Evolutionary conservation across 2,113 vertebrate genomes (phyloP).

Genomic region (Eidolon helvum): DNA sequence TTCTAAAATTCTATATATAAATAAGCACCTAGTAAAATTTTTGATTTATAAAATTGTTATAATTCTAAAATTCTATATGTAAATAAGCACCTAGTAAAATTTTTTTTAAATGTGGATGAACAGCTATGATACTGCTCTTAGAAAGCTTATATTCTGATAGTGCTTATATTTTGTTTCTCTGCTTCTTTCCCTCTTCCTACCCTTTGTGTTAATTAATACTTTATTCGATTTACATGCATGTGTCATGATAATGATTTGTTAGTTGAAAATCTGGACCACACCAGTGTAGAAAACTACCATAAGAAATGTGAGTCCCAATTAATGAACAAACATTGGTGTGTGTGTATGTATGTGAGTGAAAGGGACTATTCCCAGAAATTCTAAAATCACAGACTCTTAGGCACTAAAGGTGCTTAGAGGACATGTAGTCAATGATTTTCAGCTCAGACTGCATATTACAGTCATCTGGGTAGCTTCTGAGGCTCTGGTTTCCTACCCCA

Average conservation of each 20-base stretch:
- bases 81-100: neutral
- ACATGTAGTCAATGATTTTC: neutral
- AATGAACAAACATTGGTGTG: neutral
- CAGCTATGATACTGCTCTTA: neutral
- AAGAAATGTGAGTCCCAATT: neutral
- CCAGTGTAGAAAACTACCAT: neutral
- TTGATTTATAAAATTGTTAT: neutral
- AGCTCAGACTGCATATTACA: neutral
- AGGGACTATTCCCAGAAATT: neutral
- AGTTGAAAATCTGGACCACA: neutral
- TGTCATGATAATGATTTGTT: neutral
- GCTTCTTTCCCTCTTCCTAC: neutral
- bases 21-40: neutral
- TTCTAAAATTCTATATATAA: constrained; percentile 2
- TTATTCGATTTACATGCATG: neutral
- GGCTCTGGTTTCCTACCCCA: neutral
- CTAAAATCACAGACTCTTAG: neutral
- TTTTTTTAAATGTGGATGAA: neutral
- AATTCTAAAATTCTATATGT: constrained; percentile 2
- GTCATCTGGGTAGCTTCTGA: neutral
- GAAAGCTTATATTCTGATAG: neutral
- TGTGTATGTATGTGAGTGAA: neutral
- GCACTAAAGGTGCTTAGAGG: neutral
- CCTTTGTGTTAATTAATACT: neutral
- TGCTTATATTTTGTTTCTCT: neutral